A percentile compares a stretch with the other conserved stretches of the same genome.
phyloP scores from a whole-genome alignment of 2,888 invertebrate species.

The Protula sp. region DNA sequence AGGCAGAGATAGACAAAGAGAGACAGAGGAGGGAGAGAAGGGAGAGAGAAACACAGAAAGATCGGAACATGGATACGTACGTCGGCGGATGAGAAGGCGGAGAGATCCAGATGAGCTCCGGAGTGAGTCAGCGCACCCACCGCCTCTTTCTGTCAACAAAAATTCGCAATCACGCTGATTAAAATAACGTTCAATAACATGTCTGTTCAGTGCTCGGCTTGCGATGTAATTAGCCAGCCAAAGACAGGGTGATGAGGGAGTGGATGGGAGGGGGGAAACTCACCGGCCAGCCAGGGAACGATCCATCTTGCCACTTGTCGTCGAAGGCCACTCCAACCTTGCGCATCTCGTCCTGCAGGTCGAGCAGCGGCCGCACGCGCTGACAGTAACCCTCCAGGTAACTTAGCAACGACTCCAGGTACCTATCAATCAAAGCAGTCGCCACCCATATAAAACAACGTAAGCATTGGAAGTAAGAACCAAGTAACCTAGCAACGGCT shows the following conservation, averaged over 20 bases:
- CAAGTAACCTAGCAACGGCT: too few species aligned
- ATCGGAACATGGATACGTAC: too few species aligned
- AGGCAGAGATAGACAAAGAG: too few species aligned
- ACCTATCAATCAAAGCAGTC: too few species aligned
- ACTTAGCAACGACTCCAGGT: slow-evolving; percentile 74
- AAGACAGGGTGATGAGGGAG: background rate
- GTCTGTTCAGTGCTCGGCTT: too few species aligned
- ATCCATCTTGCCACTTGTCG: slow-evolving; percentile 80
- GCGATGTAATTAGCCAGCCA: background rate
- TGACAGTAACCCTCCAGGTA: slow-evolving; percentile 79
- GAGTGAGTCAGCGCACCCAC: slow-evolving; percentile 83
- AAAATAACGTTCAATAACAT: background rate
- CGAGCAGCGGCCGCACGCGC: slow-evolving; percentile 79
- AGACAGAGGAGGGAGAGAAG: too few species aligned
- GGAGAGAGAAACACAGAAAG: too few species aligned
- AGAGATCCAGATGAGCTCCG: slow-evolving; percentile 95
- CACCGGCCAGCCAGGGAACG: slow-evolving; percentile 87
- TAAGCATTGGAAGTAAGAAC: too few species aligned
- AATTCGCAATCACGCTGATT: background rate
- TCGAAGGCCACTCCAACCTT: slow-evolving; percentile 73
- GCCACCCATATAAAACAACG: too few species aligned
- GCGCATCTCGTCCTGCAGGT: slow-evolving; percentile 70
- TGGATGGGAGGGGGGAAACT: slow-evolving; percentile 15
- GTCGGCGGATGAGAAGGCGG: slow-evolving; percentile 81
- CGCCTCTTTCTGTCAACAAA: slow-evolving; percentile 62